A percentile compares a stretch with the other conserved stretches of the same genome.
Conservation (phyloP, 2,888 invertebrate genomes). For the Octonoba sinensis region DNA sequence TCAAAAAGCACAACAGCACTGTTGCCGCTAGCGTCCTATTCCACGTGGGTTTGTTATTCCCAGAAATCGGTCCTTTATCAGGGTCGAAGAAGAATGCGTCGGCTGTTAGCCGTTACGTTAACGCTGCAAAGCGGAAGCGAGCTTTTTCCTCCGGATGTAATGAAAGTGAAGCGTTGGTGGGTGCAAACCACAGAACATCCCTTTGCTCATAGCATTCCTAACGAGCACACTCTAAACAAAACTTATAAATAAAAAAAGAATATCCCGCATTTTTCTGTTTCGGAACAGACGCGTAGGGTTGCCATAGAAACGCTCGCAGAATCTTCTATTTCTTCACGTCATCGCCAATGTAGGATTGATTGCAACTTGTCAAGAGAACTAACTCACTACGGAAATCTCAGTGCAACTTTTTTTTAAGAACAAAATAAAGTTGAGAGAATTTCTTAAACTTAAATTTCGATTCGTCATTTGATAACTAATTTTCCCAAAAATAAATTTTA, state of each 20-base stretch:
- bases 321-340: not conserved
- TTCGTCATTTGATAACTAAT: too few species aligned
- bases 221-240: too few species aligned
- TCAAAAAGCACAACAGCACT: not conserved
- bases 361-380: too few species aligned
- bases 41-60: not conserved
- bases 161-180: not conserved
- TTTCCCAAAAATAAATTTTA: too few species aligned
- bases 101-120: not conserved
- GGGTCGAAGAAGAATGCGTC: not conserved
- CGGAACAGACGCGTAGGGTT: constrained; percentile 20
- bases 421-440: too few species aligned
- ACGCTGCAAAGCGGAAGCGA: not conserved
- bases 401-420: too few species aligned
- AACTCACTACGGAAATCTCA: too few species aligned
- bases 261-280: constrained; percentile 1
- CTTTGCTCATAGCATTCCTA: too few species aligned
- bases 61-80: not conserved
- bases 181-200: not conserved
- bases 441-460: too few species aligned
- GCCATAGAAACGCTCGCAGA: not conserved
- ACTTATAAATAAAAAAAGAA: not conserved
- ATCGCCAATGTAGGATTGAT: not conserved
- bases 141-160: not conserved
- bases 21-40: not conserved